Conservation (phyloP, 1,140 invertebrate species). For the Leptoteleia sp. region DNA sequence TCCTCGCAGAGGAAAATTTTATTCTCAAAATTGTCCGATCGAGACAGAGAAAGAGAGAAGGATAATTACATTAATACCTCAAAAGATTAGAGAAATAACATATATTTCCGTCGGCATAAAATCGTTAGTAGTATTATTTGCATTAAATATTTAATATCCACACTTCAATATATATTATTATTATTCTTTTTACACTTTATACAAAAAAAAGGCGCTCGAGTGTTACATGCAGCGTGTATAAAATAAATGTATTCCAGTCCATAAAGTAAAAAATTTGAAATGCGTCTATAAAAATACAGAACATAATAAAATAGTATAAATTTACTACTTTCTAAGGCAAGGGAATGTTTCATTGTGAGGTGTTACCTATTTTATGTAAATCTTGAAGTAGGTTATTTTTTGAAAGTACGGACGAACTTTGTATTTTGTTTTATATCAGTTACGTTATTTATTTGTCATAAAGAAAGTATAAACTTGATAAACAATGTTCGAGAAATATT, state of each 20-base stretch:
- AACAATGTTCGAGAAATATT: background rate
- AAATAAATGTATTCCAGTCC: too few relatives aligned
- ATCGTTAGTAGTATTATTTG: background rate
- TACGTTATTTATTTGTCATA: background rate
- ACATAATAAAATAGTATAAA: constrained; percentile 1
- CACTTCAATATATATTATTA: too few relatives aligned
- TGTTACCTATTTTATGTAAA: background rate
- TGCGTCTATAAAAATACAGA: background rate
- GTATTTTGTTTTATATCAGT: constrained; percentile 3
- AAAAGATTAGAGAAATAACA: too few relatives aligned
- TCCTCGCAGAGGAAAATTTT: too few relatives aligned
- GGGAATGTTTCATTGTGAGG: background rate
- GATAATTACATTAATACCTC: too few relatives aligned
- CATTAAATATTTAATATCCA: constrained; percentile 5
- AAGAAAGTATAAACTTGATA: background rate
- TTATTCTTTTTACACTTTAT: too few relatives aligned
- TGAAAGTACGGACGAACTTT: background rate
- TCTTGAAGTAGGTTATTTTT: background rate
- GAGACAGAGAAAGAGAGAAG: too few relatives aligned
- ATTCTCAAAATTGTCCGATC: too few relatives aligned
- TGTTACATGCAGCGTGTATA: too few relatives aligned
- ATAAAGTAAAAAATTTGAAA: background rate
- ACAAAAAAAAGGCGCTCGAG: too few relatives aligned
- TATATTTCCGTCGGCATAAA: too few relatives aligned
- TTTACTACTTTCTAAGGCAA: background rate